Conservation (phyloP, 30 jellyfish, hydroid and myxozoan species). For the Aurelia sp. region DNA sequence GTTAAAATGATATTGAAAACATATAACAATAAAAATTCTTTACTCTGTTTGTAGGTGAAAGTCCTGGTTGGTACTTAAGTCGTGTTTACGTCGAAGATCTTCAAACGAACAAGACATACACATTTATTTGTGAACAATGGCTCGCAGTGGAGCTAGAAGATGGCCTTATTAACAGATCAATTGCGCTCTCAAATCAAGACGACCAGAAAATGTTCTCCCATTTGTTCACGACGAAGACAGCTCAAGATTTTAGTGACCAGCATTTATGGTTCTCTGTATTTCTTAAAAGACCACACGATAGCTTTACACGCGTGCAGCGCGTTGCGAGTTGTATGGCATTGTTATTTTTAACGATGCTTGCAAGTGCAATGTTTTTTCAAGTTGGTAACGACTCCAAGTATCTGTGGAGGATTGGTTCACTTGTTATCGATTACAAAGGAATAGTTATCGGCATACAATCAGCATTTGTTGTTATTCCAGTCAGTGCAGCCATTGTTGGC, state of each 20-base stretch:
- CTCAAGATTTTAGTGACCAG: constrained; percentile 62
- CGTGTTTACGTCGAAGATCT: constrained; percentile 61
- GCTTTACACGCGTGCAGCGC: constrained; percentile 88
- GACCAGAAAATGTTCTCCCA: constrained; percentile 48
- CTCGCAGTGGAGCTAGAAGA: constrained; percentile 67
- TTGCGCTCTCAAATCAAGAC: constrained; percentile 34
- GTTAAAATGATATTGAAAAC: too few relatives aligned
- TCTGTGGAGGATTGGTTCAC: constrained; percentile 71
- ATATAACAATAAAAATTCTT: too few relatives aligned
- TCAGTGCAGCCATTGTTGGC: constrained; percentile 52
- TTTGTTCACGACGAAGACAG: constrained; percentile 64
- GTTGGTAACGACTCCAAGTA: constrained; percentile 61
- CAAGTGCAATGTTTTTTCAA: constrained; percentile 93
- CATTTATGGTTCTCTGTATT: constrained; percentile 75
- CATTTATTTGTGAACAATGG: constrained; percentile 70
- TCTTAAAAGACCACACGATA: constrained; percentile 77
- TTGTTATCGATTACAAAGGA: constrained; percentile 65
- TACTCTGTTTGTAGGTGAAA: constrained; percentile 26
- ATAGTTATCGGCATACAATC: constrained; percentile 76
- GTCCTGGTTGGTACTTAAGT: constrained; percentile 72
- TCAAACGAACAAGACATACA: constrained; percentile 41
- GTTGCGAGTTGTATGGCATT: constrained; percentile 77
- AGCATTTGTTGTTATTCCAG: constrained; percentile 72
- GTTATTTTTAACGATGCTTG: constrained; percentile 74
- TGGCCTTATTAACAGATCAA: constrained; percentile 52